Conservation (phyloP, 2,797 vertebrate species). For the Rhinoraja longicauda region DNA sequence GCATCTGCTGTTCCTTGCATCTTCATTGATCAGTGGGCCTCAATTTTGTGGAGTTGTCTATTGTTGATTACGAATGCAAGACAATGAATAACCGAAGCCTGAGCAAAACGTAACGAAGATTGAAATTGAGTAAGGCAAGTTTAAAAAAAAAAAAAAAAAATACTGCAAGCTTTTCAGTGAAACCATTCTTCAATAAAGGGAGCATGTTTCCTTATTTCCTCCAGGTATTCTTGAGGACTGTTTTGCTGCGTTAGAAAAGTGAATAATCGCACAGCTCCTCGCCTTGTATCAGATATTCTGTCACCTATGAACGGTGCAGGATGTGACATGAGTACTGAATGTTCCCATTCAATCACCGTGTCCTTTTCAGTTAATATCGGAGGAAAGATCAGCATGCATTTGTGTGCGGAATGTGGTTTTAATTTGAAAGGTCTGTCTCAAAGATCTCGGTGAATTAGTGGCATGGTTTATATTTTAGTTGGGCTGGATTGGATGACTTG, state of each 20-base stretch:
- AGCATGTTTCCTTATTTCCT: neutral
- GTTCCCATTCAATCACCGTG: neutral
- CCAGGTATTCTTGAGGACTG: neutral
- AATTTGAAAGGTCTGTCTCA: neutral
- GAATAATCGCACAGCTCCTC: neutral
- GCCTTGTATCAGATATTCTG: neutral
- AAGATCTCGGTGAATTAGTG: neutral
- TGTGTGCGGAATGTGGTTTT: neutral
- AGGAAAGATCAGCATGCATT: neutral
- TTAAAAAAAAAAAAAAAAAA: no score
- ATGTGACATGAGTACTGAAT: neutral
- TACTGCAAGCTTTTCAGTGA: no score
- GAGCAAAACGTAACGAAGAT: neutral
- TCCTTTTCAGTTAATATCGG: neutral
- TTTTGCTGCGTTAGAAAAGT: neutral
- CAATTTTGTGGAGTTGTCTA: neutral
- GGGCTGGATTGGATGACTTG: neutral
- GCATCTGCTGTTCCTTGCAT: no score
- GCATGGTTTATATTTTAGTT: neutral
- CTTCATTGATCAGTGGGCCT: neutral
- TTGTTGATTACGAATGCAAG: neutral
- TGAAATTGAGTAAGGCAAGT: no score
- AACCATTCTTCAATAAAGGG: neutral
- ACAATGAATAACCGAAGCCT: no score
- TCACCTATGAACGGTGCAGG: no score